Percentiles rank a stretch among this genome's conserved stretches.
phyloP scores from a whole-genome alignment of 2,113 vertebrate genomes.

The Pseudopodoces humilis region DNA sequence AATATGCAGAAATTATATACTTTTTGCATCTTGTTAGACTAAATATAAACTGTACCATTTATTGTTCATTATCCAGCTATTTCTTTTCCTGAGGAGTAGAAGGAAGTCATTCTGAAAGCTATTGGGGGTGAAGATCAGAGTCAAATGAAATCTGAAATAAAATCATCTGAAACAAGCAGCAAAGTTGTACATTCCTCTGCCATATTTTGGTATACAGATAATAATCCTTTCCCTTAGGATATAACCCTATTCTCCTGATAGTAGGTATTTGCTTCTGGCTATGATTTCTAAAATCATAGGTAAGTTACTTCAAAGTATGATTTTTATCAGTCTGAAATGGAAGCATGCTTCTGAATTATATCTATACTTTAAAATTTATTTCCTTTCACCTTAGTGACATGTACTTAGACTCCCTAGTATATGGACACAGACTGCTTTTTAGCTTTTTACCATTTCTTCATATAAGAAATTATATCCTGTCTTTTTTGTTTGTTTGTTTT shows the following conservation, averaged over 20 bases:
- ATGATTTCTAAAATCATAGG: neutral
- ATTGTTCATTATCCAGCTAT: neutral
- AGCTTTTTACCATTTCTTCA: neutral
- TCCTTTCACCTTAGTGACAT: neutral
- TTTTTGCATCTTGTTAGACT: neutral
- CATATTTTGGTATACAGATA: neutral
- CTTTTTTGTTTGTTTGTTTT: neutral
- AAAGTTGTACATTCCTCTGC: neutral
- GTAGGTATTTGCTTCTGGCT: conserved; percentile 14
- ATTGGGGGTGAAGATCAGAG: neutral
- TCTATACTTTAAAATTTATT: neutral
- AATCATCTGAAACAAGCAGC: neutral
- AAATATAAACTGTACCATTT: neutral
- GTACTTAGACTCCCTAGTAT: neutral
- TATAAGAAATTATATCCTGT: neutral
- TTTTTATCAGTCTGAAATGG: conserved; percentile 25
- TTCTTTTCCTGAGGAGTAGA: neutral
- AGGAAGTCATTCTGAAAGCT: neutral
- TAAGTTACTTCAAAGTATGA: conserved; percentile 13
- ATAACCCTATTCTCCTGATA: neutral
- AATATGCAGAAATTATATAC: neutral
- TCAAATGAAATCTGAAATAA: conserved; percentile 22
- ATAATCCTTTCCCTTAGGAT: neutral
- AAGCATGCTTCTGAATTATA: neutral
- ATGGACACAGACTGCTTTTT: neutral